Evolutionary conservation across 2,113 vertebrate species (phyloP), one percentile per base, ranked within the genome.

Genomic region (Anguilla rostrata): DNA sequence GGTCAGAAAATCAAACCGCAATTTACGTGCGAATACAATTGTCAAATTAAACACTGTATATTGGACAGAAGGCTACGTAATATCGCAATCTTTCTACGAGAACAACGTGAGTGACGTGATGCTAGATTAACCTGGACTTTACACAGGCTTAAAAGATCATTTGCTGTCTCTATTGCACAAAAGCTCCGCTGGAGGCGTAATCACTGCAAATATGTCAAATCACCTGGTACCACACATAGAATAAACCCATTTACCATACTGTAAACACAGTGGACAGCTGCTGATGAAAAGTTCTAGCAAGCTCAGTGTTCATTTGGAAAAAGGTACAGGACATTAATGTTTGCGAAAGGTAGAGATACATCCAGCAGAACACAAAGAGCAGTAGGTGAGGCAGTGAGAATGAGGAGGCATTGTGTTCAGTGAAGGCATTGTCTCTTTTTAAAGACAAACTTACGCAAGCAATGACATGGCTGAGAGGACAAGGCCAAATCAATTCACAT

Each of bases 211-310:
- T 57, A 53, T 60, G 34, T 39, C 78, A 41, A 60, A 79, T 87
- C 46, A 7, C 63, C 78, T 87, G 86, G 86, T 66, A 87, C 82
- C 82, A 79, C 83, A 71, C 83, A 84, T 41, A 71, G 83, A 84
- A 84, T 71, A 84, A 84, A 84, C 16, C 20, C 22, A 71, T 20
- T 71, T 41, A 71, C 39, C 83, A 66, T 84, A 84, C 60, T 71
- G 29, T 84, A 20, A 41, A 84, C 60, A 71, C 60, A 71, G 57
- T n/a, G 49, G 57, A 84, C 57, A 84, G 57, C 39, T 5, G 57
- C 49, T 57, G 20, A 60, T 39, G 22, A 83, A 89, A 88, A 89
- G 88, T 66, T 66, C 22, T 11, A 66, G 60, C 20, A 26, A 66
- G 60, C 60, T 22, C 4, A 11, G 60, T 39, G 53, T n/a, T 83